These are phyloP conservation scores for Dinomys branickii DNA, from an alignment of 2,113 vertebrate genomes.

Conservation along the genomic window DNA sequence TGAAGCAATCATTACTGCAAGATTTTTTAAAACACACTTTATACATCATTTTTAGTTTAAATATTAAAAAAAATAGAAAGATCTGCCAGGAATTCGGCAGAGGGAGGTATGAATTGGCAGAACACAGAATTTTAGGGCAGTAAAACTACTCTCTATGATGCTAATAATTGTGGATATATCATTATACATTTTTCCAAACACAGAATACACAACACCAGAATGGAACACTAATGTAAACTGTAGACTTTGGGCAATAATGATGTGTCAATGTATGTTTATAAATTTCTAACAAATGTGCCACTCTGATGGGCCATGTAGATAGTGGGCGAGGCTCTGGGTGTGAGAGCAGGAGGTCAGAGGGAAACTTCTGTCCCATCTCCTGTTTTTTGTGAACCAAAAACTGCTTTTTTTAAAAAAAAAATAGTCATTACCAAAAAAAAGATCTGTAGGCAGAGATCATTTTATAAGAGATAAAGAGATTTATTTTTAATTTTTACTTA, in stretches of 20 bases:
- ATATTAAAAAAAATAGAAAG: conserved; percentile 13
- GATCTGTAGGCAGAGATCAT: conserved; percentile 49
- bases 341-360: background rate
- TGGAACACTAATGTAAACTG: background rate
- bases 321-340: background rate
- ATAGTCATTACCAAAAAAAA: background rate
- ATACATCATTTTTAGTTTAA: conserved; percentile 60
- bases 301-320: background rate
- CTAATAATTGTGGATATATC: background rate
- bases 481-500: conserved; percentile 66
- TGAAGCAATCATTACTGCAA: background rate
- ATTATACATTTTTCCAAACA: background rate
- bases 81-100: background rate
- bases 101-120: background rate
- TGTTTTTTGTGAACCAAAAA: conserved; percentile 5
- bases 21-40: conserved; percentile 14
- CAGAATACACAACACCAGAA: background rate
- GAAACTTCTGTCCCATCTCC: background rate
- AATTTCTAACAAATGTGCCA: background rate
- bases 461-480: conserved; percentile 61
- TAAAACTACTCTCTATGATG: background rate
- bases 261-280: background rate
- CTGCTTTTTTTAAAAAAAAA: background rate
- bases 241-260: background rate
- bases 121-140: background rate